Conservation (phyloP, 2,113 vertebrate species). For the Typhlomys cinereus region DNA sequence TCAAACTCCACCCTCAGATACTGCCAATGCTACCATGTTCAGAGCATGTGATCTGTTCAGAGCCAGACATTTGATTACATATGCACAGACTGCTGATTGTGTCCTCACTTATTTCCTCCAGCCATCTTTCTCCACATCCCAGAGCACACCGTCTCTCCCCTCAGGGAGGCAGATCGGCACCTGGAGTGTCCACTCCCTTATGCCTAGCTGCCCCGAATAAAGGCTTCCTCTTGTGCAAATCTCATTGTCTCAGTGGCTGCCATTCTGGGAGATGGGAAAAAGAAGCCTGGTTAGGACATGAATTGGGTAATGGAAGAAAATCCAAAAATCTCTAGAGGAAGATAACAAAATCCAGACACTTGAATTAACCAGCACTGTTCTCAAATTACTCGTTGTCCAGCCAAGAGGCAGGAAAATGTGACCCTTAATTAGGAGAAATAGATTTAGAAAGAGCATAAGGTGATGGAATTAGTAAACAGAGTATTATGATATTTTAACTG, state of each 20-base stretch:
- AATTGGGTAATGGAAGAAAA: slow-evolving; percentile 19
- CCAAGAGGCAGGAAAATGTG: slow-evolving; percentile 26
- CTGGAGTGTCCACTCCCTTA: background rate
- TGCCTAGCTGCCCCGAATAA: background rate
- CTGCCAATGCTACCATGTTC: background rate
- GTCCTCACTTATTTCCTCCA: background rate
- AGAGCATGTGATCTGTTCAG: too few species aligned
- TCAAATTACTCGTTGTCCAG: slow-evolving; percentile 6
- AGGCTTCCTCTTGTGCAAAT: background rate
- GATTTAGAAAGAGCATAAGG: background rate
- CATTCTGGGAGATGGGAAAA: too few species aligned
- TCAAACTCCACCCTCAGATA: background rate
- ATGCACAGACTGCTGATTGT: too few species aligned
- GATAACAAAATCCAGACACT: background rate
- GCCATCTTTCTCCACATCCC: too few species aligned
- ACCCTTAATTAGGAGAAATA: background rate
- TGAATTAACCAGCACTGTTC: background rate
- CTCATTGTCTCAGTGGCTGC: background rate
- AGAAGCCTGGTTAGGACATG: too few species aligned
- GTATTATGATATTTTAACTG: slow-evolving; percentile 1
- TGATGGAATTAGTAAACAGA: background rate
- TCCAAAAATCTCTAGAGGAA: background rate
- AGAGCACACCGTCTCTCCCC: too few species aligned
- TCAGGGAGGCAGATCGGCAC: background rate
- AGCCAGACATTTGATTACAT: too few species aligned